Evolutionary conservation across 2,797 vertebrate genomes (phyloP).

Genomic region (Rhabdophis nuchalis): DNA sequence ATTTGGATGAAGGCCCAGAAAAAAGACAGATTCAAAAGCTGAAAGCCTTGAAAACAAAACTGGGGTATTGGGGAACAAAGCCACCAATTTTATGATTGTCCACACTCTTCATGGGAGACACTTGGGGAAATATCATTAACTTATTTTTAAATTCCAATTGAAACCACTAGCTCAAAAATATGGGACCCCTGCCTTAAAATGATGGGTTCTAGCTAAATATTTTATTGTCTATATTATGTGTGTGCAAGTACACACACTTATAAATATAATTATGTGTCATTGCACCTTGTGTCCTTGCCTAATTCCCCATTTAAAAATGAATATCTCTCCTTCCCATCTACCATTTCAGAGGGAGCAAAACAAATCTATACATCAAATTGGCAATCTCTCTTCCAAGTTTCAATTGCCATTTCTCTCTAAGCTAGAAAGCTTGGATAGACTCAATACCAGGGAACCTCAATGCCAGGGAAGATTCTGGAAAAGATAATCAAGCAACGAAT

Average conservation of each 20-base stretch:
- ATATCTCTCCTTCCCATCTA: neutral
- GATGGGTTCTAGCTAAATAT: neutral
- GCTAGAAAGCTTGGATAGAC: neutral
- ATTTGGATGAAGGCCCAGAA: neutral
- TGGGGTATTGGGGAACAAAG: neutral
- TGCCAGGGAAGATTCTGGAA: no score
- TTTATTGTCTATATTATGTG: neutral
- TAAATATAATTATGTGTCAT: neutral
- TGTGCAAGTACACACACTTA: neutral
- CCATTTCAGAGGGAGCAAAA: neutral
- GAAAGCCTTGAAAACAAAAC: neutral
- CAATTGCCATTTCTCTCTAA: neutral
- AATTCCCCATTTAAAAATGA: neutral
- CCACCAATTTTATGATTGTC: neutral
- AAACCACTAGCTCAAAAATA: neutral
- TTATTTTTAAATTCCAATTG: neutral
- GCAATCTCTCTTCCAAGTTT: neutral
- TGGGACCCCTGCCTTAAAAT: neutral
- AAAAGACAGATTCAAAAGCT: neutral
- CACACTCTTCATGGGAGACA: neutral
- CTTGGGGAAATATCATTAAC: neutral
- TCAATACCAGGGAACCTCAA: no score
- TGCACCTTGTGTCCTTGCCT: neutral
- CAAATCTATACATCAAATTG: neutral
- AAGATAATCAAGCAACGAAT: no score